Conservation (phyloP, 92 coral and sea anemone species). For the Virgularia gustaviana region DNA sequence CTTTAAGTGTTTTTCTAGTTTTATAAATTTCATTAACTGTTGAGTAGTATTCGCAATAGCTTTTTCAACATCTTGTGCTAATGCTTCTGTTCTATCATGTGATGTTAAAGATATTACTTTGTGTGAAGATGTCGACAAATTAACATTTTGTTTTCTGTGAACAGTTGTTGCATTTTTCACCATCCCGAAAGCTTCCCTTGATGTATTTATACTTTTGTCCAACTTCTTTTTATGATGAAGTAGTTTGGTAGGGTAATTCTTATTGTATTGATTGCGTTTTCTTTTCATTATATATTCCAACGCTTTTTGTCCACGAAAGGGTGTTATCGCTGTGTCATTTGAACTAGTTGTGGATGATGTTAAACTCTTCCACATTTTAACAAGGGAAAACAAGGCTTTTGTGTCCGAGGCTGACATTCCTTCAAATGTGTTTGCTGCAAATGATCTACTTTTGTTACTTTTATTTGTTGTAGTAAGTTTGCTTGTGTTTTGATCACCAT, state of each 20-base stretch:
- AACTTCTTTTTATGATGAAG: neutral
- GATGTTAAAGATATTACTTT: neutral
- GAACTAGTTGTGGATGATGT: neutral
- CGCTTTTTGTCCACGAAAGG: neutral
- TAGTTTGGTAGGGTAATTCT: neutral
- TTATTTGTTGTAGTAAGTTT: no score
- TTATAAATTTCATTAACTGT: conserved; percentile 22
- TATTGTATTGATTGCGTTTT: neutral
- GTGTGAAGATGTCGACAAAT: neutral
- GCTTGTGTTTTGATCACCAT: neutral
- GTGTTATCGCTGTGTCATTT: neutral
- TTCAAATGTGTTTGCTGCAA: neutral
- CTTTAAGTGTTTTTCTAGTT: conserved; percentile 28
- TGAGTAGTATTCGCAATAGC: conserved; percentile 37
- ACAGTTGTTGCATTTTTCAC: neutral
- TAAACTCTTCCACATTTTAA: conserved; percentile 27
- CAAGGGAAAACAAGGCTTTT: conserved; percentile 2
- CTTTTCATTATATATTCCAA: neutral
- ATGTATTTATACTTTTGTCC: neutral
- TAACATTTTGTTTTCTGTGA: neutral
- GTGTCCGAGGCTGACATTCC: conserved; percentile 17
- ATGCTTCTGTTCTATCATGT: neutral
- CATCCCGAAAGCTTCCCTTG: neutral
- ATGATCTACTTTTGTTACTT: neutral
- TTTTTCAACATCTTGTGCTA: conserved; percentile 11